These are phyloP conservation scores for Brachionus sp. DNA, from an alignment of 1,140 invertebrate genomes.

Conservation along the genomic window DNA sequence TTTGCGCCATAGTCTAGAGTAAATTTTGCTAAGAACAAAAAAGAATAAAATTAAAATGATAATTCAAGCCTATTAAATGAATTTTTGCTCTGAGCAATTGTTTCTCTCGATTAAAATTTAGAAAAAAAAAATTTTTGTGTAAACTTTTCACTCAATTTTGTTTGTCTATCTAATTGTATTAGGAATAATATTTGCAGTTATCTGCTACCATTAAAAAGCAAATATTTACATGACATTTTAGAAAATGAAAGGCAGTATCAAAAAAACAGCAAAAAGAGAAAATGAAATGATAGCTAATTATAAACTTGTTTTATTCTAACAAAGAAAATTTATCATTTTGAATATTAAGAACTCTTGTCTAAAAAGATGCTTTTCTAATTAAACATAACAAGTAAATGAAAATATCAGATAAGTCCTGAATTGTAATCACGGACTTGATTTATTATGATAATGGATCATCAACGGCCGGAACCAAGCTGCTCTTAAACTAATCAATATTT, in stretches of 20 bases:
- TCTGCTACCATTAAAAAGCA: not conserved
- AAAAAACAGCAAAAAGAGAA: not conserved
- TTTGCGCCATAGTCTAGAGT: not conserved
- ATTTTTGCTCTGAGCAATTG: not conserved
- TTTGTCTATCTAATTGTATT: not conserved
- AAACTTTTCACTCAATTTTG: not conserved
- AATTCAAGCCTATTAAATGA: not conserved
- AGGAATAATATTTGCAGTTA: not conserved
- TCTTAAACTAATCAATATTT: conserved; percentile 5
- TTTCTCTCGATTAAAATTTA: not conserved
- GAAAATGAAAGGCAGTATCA: not conserved
- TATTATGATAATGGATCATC: conserved; percentile 13
- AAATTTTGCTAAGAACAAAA: not conserved
- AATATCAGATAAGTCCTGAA: not conserved
- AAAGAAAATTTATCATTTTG: conserved; percentile 2
- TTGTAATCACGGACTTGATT: not conserved
- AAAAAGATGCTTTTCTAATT: not conserved
- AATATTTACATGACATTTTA: conserved; percentile 42
- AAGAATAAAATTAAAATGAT: not conserved
- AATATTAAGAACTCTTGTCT: not conserved
- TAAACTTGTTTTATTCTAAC: not conserved
- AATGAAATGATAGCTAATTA: conserved; percentile 1
- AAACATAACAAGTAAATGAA: not conserved
- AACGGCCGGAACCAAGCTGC: not conserved
- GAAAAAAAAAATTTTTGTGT: not conserved